Percentiles rank a stretch among this genome's conserved stretches.
Evolutionary conservation across 2,888 invertebrate species (phyloP).

Genomic region (Eustalomyia histrio): DNA sequence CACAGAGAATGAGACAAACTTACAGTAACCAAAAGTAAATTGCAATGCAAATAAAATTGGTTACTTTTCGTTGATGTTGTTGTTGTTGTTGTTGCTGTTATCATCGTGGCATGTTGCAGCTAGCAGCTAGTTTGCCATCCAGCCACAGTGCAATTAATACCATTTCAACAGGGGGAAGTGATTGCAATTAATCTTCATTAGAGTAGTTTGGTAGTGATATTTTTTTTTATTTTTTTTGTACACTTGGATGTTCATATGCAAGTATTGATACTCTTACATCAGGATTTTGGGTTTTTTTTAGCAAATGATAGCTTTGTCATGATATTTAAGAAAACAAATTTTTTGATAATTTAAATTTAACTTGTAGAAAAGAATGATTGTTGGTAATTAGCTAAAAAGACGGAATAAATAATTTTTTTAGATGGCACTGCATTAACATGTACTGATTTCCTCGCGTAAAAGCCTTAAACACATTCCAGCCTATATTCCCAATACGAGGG

Average conservation of each 20-base stretch:
- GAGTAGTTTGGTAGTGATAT: conserved; percentile 64
- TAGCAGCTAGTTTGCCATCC: conserved; percentile 5
- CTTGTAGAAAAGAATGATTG: conserved; percentile 45
- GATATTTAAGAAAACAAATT: conserved; percentile 42
- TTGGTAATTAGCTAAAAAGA: conserved; percentile 22
- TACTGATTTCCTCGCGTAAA: no score
- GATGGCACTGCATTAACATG: no score
- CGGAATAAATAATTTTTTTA: no score
- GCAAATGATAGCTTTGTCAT: conserved; percentile 51
- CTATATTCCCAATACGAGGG: no score
- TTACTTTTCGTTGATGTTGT: conserved; percentile 32
- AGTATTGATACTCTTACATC: conserved; percentile 22
- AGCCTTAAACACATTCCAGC: no score
- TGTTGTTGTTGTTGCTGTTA: not conserved
- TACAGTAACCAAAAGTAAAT: conserved; percentile 43
- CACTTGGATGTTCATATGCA: conserved; percentile 1
- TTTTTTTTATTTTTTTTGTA: conserved; percentile 27
- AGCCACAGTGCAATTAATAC: conserved; percentile 74
- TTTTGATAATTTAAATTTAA: conserved; percentile 15
- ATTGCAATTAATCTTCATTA: conserved; percentile 80
- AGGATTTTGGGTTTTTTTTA: conserved; percentile 24
- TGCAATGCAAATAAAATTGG: conserved; percentile 55
- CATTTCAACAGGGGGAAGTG: conserved; percentile 75
- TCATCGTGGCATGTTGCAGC: not conserved
- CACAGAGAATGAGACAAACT: conserved; percentile 41